Evolutionary conservation across 1,140 invertebrate species (phyloP).

Genomic region (Tetramorium simillimum): DNA sequence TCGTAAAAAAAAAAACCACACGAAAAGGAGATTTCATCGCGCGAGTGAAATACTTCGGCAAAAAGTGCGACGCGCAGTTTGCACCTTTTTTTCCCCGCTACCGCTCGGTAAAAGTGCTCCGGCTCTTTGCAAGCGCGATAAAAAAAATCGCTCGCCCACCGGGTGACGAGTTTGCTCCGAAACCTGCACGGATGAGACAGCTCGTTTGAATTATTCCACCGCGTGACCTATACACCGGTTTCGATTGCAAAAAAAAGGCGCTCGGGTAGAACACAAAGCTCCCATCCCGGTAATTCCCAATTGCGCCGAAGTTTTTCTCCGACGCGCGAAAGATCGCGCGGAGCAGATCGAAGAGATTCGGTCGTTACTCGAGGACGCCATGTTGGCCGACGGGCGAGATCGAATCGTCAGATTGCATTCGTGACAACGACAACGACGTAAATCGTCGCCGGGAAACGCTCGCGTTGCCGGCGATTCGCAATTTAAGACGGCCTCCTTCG

Average conservation of each 20-base stretch:
- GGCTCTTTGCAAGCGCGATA: not conserved
- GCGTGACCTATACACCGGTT: not conserved
- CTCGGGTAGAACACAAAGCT: not conserved
- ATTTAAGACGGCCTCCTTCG: not conserved
- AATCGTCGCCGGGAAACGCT: not conserved
- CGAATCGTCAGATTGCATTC: conserved; percentile 12
- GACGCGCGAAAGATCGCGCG: conserved; percentile 27
- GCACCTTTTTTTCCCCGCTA: not conserved
- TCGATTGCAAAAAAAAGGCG: not conserved
- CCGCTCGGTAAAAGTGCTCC: not conserved
- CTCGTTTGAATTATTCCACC: not conserved
- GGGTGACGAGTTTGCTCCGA: not conserved
- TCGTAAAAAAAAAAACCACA: not conserved
- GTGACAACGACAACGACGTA: not conserved
- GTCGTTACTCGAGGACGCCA: conserved; percentile 49
- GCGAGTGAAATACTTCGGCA: not conserved
- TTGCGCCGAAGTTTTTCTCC: not conserved
- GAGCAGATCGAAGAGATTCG: not conserved
- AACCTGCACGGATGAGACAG: too few relatives aligned
- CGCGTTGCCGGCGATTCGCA: not conserved
- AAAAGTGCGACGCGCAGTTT: not conserved
- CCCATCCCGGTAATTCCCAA: not conserved
- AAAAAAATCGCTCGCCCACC: conserved; percentile 1
- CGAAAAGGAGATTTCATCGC: not conserved
- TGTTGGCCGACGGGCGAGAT: conserved; percentile 60